Percentiles rank a stretch among this genome's conserved stretches.
phyloP scores from a whole-genome alignment of 2,888 invertebrate genomes.

The Eupithecia vulgata region DNA sequence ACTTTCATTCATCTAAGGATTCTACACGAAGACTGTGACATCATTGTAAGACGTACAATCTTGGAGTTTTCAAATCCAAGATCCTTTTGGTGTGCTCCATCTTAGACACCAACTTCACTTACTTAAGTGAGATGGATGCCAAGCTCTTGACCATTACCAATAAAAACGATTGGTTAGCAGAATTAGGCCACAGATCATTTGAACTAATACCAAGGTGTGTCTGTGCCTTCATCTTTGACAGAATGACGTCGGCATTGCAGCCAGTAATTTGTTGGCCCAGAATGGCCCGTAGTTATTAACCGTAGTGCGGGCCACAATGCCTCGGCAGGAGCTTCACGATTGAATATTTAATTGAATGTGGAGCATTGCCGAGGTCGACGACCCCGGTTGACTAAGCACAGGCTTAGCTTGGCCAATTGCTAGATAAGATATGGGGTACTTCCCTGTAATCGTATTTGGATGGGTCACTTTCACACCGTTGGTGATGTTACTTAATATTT shows the following conservation, averaged over 20 bases:
- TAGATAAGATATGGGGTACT: conserved; percentile 47
- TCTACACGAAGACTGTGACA: not conserved
- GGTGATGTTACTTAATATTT: not conserved
- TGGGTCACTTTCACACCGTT: conserved; percentile 10
- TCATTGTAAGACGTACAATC: no score
- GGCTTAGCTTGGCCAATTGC: conserved; percentile 42
- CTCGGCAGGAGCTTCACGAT: conserved; percentile 59
- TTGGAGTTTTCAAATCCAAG: no score
- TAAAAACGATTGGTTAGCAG: no score
- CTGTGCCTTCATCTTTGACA: conserved; percentile 25
- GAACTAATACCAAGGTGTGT: not conserved
- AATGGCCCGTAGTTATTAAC: conserved; percentile 60
- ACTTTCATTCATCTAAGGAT: not conserved
- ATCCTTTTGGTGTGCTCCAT: no score
- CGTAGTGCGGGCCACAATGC: conserved; percentile 56
- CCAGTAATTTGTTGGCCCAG: conserved; percentile 49
- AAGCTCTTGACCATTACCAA: no score
- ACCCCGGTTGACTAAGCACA: conserved; percentile 46
- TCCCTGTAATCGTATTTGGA: conserved; percentile 23
- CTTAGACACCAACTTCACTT: no score
- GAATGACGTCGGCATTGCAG: conserved; percentile 41
- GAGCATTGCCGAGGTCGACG: conserved; percentile 59
- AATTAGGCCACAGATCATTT: not conserved
- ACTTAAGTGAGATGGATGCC: no score
- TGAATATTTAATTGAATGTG: conserved; percentile 78